Base-by-base conservation (phyloP, 2,888 invertebrate species). In the Plebejus anna region DNA sequence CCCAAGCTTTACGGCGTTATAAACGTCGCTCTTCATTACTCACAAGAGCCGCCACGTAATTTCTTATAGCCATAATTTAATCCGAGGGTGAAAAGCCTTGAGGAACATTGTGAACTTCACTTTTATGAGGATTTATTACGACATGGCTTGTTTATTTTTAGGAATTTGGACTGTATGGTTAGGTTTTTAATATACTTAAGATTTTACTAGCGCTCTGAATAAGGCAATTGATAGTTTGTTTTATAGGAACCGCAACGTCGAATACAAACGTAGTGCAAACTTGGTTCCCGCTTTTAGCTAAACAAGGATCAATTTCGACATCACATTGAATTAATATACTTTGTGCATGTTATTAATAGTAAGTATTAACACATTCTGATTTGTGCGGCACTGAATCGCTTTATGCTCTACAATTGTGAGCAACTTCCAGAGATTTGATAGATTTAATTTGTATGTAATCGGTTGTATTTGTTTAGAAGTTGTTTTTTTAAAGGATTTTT, bases 11-110 rank as follows among this genome's bases (percentile, higher is more conserved):
- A 86, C 80, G 82, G 81, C 83, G 82, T 76, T 82, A 81, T 85
- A 84, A 87, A 87, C 84, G 86, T 84, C 88, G 87, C 84, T 88
- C 87, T 85, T 86, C 84, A 87, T 89, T 88, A 84, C 75, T 36
- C 36, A 42, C 70, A 75, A 71, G 57, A 51, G 72, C 72, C 6
- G 66, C 77, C 76, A 75, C 78, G 78, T 79, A 80, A 78, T 73
- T 51, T 73, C 51, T 55, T 73, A 51, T 16, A 13, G 73, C 73
- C 73, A 73, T 73, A 51, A 51, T 72, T 51, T 55, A 73, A 73
- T 42, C 38, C n/a, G n/a, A 42, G 42, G 42, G 71, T 16, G 16
- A 36, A 66, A 66, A 36, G 38, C 38, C 42, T 11, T 5, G 38
- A 36, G 38, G 28, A 38, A n/a, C 36, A 36, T 66, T 36, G 16